Evolutionary conservation across 2,113 vertebrate genomes (phyloP).

Genomic region (Proterorhinus semilunaris): DNA sequence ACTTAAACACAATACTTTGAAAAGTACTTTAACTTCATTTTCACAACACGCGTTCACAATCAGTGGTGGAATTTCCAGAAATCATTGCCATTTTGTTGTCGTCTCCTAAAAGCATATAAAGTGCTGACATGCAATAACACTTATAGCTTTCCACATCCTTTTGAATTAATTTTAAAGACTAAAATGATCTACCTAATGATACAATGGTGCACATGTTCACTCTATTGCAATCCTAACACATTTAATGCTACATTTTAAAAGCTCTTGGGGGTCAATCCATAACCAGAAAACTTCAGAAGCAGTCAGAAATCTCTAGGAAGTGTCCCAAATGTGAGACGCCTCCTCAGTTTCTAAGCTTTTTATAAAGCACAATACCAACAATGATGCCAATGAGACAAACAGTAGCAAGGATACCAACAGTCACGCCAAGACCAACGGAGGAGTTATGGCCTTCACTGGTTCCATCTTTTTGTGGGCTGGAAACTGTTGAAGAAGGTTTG

Average conservation of each 20-base stretch:
- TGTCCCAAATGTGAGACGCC: neutral
- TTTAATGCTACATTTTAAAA: slow-evolving; percentile 20
- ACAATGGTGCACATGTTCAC: slow-evolving; percentile 11
- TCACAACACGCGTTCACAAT: slow-evolving; percentile 25
- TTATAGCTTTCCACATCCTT: slow-evolving; percentile 21
- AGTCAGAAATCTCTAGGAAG: neutral
- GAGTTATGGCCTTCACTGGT: slow-evolving; percentile 12
- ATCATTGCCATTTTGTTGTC: slow-evolving; percentile 10
- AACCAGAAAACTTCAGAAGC: slow-evolving; percentile 37
- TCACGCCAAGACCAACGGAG: slow-evolving; percentile 55
- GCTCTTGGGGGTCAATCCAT: slow-evolving; percentile 26
- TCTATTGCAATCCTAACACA: slow-evolving; percentile 12
- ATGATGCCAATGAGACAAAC: slow-evolving; percentile 50
- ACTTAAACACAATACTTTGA: slow-evolving; percentile 52
- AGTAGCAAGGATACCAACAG: slow-evolving; percentile 69
- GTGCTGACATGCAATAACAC: slow-evolving; percentile 49
- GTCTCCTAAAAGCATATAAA: slow-evolving; percentile 39
- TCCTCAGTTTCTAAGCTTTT: slow-evolving; percentile 47
- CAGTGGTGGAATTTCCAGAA: neutral
- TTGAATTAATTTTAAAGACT: slow-evolving; percentile 8
- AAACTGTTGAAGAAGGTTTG: slow-evolving; percentile 39
- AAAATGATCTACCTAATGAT: slow-evolving; percentile 18
- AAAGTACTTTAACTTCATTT: slow-evolving; percentile 38
- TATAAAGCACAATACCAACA: slow-evolving; percentile 66
- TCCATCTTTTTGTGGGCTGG: slow-evolving; percentile 23